Conservation (phyloP, 2,797 vertebrate species). For the Crocidura indochinensis region DNA sequence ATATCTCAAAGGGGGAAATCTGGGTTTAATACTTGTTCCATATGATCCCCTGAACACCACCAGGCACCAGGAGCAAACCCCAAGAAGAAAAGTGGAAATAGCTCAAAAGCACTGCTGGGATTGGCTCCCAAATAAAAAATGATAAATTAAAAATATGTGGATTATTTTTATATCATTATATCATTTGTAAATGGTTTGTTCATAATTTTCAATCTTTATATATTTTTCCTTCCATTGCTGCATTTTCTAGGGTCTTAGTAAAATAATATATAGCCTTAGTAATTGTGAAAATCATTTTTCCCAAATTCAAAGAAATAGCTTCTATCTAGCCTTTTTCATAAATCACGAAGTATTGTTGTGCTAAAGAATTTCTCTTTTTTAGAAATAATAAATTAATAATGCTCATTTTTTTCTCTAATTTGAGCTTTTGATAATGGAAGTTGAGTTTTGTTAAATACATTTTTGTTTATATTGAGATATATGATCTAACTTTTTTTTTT, state of each 20-base stretch:
- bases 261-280: neutral
- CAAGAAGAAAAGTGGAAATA: too few relatives aligned
- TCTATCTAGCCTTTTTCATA: neutral
- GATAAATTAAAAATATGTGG: neutral
- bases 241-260: neutral
- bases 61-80: too few relatives aligned
- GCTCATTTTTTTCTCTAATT: neutral
- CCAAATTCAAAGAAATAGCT: too few relatives aligned
- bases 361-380: constrained; percentile 8
- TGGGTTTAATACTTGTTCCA: too few relatives aligned
- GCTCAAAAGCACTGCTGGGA: too few relatives aligned
- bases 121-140: too few relatives aligned
- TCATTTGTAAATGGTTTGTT: constrained; percentile 2
- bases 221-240: neutral
- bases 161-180: neutral
- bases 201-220: neutral
- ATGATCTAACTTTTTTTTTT: constrained; percentile 1
- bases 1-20: too few relatives aligned
- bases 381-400: neutral
- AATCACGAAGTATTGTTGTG: neutral
- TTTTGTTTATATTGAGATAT: constrained; percentile 12
- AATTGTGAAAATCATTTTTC: constrained; percentile 19
- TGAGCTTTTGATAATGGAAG: neutral
- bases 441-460: neutral
- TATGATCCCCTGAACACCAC: too few relatives aligned